These are phyloP conservation scores for Coleophora deauratella DNA, from an alignment of 2,888 invertebrate genomes.

Conservation along the genomic window DNA sequence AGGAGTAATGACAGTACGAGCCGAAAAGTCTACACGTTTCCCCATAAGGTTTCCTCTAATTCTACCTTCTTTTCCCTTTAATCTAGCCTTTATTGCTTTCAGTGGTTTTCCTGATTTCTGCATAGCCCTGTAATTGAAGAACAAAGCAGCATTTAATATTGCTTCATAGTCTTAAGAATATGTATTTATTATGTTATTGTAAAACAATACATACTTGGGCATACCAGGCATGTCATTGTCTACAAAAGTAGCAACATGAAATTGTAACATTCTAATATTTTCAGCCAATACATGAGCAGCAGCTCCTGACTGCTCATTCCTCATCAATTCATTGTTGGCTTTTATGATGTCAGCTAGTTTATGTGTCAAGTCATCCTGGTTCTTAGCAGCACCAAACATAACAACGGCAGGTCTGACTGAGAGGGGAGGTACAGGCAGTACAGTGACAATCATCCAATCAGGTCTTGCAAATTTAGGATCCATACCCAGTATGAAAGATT, in stretches of 20 bases:
- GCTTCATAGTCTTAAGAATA: not conserved
- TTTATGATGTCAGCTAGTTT: slow-evolving; percentile 99
- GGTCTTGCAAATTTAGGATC: slow-evolving; percentile 98
- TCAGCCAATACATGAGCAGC: slow-evolving; percentile 98
- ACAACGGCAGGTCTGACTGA: slow-evolving; percentile 98
- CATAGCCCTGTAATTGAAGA: slow-evolving; percentile 81
- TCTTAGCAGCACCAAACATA: slow-evolving; percentile 99
- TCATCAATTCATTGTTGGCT: slow-evolving; percentile 94
- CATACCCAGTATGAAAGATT: slow-evolving; percentile 95
- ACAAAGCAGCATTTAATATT: not conserved
- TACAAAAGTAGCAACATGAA: slow-evolving; percentile 97
- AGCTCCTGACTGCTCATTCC: slow-evolving; percentile 97
- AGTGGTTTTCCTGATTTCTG: slow-evolving; percentile 99
- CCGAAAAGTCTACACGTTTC: slow-evolving; percentile 99
- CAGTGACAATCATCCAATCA: slow-evolving; percentile 99
- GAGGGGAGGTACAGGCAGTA: slow-evolving; percentile 96
- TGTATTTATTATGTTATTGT: not conserved
- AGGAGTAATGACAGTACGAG: slow-evolving; percentile 98
- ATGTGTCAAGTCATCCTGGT: slow-evolving; percentile 99
- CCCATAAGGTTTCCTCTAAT: slow-evolving; percentile 99
- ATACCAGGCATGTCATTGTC: slow-evolving; percentile 99
- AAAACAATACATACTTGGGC: slow-evolving; percentile 76
- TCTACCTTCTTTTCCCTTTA: slow-evolving; percentile 99
- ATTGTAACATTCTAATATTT: slow-evolving; percentile 98
- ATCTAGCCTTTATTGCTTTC: slow-evolving; percentile 96